Percentiles rank a stretch among this genome's conserved stretches.
phyloP scores from a whole-genome alignment of 2,797 vertebrate genomes.

The Microcaecilia unicolor region DNA sequence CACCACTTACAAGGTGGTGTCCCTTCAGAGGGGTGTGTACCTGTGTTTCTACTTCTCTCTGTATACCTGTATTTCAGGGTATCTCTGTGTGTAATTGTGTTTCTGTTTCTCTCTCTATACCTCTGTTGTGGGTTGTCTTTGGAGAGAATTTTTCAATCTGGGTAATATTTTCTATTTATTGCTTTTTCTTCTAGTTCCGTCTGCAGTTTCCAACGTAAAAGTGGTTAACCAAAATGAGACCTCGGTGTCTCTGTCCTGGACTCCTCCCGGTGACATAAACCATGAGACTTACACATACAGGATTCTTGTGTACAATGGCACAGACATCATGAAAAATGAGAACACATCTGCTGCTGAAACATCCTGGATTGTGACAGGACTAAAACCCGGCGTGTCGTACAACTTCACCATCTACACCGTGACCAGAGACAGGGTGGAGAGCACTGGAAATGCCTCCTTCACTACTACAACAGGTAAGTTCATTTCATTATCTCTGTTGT shows the following conservation, averaged over 20 bases:
- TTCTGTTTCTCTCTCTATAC: no score
- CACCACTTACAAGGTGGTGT: no score
- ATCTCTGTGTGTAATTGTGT: no score
- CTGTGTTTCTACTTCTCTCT: no score
- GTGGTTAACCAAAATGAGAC: not conserved
- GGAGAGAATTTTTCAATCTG: no score
- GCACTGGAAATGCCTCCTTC: not conserved
- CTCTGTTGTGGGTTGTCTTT: no score
- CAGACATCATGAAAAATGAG: no score
- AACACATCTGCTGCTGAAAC: no score
- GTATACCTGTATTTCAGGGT: no score
- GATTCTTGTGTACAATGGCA: not conserved
- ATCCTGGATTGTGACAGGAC: rapidly evolving
- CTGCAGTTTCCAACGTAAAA: not conserved
- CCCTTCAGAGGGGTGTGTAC: no score
- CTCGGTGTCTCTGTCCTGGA: not conserved
- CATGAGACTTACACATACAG: not conserved
- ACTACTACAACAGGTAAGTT: not conserved
- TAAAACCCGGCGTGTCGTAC: not conserved
- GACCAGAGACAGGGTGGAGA: not conserved
- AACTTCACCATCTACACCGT: not conserved
- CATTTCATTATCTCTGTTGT: no score
- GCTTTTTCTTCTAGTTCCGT: not conserved
- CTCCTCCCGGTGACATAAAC: not conserved
- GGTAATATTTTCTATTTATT: no score